Evolutionary conservation across 2,888 invertebrate species (phyloP).

Genomic region (Erebia palarica): DNA sequence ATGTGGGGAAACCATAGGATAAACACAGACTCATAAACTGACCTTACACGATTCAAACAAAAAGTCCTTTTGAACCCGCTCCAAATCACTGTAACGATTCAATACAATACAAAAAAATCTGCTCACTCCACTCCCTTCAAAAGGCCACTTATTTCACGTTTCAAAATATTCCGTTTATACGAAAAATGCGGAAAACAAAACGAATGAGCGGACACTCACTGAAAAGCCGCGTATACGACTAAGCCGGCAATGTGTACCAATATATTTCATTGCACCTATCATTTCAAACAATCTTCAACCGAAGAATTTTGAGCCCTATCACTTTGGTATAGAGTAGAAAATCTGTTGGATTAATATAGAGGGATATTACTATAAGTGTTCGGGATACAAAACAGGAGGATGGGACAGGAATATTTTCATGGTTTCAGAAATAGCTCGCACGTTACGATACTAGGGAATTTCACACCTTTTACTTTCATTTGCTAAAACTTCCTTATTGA

Average conservation of each 20-base stretch:
- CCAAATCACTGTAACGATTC: not conserved
- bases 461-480: slow-evolving; percentile 22
- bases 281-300: slow-evolving; percentile 16
- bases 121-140: not conserved
- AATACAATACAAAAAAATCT: not conserved
- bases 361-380: slow-evolving; percentile 43
- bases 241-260: slow-evolving; percentile 27
- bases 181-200: slow-evolving; percentile 21
- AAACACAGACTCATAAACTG: not conserved
- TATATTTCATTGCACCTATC: slow-evolving; percentile 33
- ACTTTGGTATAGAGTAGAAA: slow-evolving; percentile 36
- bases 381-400: slow-evolving; percentile 49
- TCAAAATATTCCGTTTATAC: not conserved
- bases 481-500: slow-evolving; percentile 2
- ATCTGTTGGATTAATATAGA: slow-evolving; percentile 23
- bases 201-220: slow-evolving; percentile 27
- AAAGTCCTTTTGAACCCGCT: not conserved
- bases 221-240: slow-evolving; percentile 31
- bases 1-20: too few species aligned
- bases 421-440: slow-evolving; percentile 61
- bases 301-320: slow-evolving; percentile 27
- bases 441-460: slow-evolving; percentile 21
- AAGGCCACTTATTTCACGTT: slow-evolving; percentile 5
- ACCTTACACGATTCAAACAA: not conserved
- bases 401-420: slow-evolving; percentile 69